Conservation (phyloP, 2,113 vertebrate species). For the Strix aluco region DNA sequence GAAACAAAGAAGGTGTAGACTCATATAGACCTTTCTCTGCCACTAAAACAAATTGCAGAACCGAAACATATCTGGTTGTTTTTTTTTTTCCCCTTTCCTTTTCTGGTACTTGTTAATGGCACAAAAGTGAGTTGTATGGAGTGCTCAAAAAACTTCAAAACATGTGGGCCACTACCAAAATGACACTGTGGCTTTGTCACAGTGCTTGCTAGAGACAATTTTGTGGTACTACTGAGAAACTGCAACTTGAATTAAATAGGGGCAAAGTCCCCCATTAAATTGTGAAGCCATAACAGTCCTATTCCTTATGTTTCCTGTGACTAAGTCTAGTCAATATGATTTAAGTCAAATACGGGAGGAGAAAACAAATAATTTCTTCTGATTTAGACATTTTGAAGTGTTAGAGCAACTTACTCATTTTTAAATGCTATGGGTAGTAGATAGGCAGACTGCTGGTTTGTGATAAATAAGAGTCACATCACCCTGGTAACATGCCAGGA, state of each 20-base stretch:
- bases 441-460: not conserved
- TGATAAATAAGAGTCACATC: not conserved
- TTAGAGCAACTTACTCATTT: not conserved
- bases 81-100: not conserved
- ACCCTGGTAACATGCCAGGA: not conserved
- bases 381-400: not conserved
- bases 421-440: not conserved
- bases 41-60: not conserved
- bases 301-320: not conserved
- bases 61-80: not conserved
- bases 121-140: not conserved
- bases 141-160: not conserved
- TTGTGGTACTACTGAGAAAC: not conserved
- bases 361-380: slow-evolving; percentile 22
- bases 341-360: not conserved
- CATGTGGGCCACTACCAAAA: not conserved
- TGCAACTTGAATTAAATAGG: not conserved
- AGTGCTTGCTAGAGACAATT: not conserved
- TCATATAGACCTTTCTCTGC: not conserved
- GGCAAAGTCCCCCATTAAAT: not conserved
- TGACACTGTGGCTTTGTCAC: not conserved
- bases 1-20: not conserved
- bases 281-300: not conserved
- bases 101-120: not conserved
- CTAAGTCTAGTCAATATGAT: not conserved